Conservation (phyloP, 1,140 invertebrate genomes). For the Gerris buenoi region DNA sequence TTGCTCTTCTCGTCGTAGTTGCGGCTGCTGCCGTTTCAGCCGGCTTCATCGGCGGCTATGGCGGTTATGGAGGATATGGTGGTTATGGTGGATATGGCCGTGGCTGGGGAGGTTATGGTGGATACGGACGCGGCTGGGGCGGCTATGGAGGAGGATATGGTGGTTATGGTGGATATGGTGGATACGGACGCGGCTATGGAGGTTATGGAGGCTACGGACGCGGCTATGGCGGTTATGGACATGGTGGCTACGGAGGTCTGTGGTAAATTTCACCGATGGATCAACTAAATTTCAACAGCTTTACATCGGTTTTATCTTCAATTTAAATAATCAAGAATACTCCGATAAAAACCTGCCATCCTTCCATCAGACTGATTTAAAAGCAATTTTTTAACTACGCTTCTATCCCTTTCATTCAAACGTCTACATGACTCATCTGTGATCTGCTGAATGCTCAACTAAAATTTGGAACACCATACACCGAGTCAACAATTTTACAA, state of each 20-base stretch:
- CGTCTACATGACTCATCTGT: no score
- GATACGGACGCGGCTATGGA: not conserved
- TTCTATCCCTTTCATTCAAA: no score
- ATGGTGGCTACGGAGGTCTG: not conserved
- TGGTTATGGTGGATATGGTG: not conserved
- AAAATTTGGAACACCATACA: no score
- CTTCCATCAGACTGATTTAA: no score
- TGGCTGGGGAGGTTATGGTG: not conserved
- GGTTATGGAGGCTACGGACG: not conserved
- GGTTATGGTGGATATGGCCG: not conserved
- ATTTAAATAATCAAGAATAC: no score
- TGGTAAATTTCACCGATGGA: no score
- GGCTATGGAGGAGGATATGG: conserved; percentile 3
- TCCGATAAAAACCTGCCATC: no score
- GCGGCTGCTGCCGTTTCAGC: not conserved
- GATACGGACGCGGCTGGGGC: not conserved
- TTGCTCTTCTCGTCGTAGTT: not conserved
- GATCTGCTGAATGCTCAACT: no score
- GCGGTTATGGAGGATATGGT: not conserved
- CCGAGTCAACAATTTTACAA: no score
- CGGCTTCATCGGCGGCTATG: not conserved
- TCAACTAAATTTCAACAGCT: no score
- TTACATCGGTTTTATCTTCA: no score
- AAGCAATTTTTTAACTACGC: no score
- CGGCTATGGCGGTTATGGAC: not conserved